Base-by-base conservation (phyloP, 2,888 invertebrate species). In the Thereva nobilitata region DNA sequence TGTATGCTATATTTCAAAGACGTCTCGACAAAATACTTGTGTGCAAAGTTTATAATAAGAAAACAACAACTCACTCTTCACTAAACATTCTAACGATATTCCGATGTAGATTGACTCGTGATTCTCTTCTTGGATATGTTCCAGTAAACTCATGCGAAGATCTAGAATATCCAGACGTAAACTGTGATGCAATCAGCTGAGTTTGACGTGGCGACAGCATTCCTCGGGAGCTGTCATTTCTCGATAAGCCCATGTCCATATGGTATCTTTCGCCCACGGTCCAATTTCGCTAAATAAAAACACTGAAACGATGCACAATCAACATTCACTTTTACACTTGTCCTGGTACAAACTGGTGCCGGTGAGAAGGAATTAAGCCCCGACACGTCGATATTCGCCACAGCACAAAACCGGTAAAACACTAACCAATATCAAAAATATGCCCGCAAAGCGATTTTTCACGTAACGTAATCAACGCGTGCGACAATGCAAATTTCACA, bases 31-130 rank as follows among this genome's bases (percentile, higher is more conserved):
- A 23, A 23, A 23, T 2, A 23, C 23, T 23, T 23, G 23, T 2
- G 23, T 23, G 23, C 23, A 23, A 23, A 23, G 23, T 2, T 23
- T 23, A 23, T 23, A 23, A 23, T 23, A 37, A 56, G 44, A 37
- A n/a, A 45, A 44, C 61, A 56, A 55, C 57, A 37, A 64, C 80
- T 79, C 74, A 79, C 80, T 80, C 79, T 77, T 79, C 79, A 72
- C 79, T 79, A 70, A 79, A 80, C 79, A 79, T 79, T 71, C 80
- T 73, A 57, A 79, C 75, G 68, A 79, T 79, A 70, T 78, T 77
- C 40, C 75, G 74, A 40, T 78, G 76, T 53, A 79, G 72, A 68
- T 74, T 75, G 38, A 74, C 74, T 35, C 57, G 56, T 2, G 52
- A 35, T 45, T 66, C 66, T 10, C 10, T 23, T 35, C 41, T 41